Conservation (phyloP, 2,888 invertebrate genomes). For the Aphodius sticticus region DNA sequence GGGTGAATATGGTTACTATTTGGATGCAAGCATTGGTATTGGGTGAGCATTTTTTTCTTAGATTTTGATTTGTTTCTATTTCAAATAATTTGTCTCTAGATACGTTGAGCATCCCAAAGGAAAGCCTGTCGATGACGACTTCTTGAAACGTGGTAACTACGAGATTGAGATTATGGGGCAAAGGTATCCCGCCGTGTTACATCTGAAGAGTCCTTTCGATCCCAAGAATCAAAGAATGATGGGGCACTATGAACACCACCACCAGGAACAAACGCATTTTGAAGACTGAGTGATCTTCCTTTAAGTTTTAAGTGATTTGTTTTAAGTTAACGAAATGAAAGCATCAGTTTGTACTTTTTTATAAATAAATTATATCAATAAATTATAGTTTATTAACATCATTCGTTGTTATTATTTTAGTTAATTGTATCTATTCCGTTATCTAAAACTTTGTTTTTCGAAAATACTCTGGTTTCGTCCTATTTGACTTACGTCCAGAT, state of each 20-base stretch:
- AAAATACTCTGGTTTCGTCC: too few species aligned
- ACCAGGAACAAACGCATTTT: constrained; percentile 58
- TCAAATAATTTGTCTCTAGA: constrained; percentile 51
- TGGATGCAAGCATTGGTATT: constrained; percentile 68
- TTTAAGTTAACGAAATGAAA: neutral
- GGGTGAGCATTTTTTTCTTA: constrained; percentile 61
- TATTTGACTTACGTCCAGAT: too few species aligned
- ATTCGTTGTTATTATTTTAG: neutral
- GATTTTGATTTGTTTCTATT: neutral
- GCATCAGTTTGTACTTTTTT: neutral
- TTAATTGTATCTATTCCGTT: neutral
- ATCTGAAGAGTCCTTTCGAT: constrained; percentile 83
- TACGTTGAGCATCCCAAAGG: constrained; percentile 68
- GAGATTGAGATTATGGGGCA: constrained; percentile 83
- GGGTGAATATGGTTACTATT: constrained; percentile 77
- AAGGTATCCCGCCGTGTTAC: constrained; percentile 73
- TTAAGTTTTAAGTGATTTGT: neutral
- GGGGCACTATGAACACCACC: constrained; percentile 69
- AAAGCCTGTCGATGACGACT: constrained; percentile 70
- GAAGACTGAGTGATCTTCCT: constrained; percentile 54
- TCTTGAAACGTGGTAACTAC: constrained; percentile 74
- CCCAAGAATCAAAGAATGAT: constrained; percentile 76
- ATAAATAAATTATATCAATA: neutral
- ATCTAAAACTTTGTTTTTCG: too few species aligned
- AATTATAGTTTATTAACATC: neutral